phyloP scores from a whole-genome alignment of 2,113 vertebrate species.

The Cyanoliseus patagonus region DNA sequence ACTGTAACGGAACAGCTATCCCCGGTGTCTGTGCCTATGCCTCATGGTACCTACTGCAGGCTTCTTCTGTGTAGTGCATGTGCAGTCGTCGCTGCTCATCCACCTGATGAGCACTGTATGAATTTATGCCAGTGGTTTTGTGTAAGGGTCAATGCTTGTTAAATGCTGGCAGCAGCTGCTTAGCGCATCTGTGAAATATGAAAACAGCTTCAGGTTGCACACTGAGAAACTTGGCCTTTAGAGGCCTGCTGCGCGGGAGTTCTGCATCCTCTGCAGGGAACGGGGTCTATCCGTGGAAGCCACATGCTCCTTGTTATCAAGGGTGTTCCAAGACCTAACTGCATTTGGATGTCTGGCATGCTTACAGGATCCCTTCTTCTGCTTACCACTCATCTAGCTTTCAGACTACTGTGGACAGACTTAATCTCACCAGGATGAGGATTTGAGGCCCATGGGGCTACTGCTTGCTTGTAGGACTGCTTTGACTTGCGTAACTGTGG shows the following conservation, averaged over 20 bases:
- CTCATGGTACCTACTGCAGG: not conserved
- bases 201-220: not conserved
- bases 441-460: not conserved
- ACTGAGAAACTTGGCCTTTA: not conserved
- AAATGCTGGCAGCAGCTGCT: not conserved
- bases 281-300: accelerated
- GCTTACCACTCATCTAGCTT: not conserved
- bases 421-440: not conserved
- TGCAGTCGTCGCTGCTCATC: not conserved
- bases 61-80: not conserved
- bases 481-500: not conserved
- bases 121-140: accelerated
- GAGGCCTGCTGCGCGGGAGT: not conserved
- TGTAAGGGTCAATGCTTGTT: not conserved
- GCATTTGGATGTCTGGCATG: not conserved
- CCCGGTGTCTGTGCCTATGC: accelerated
- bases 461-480: not conserved
- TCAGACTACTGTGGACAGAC: not conserved
- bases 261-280: not conserved
- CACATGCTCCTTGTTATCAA: not conserved
- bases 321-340: not conserved
- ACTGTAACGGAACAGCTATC: not conserved
- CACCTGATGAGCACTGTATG: not conserved
- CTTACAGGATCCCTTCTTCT: not conserved
- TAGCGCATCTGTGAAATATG: not conserved